Base-by-base conservation (phyloP, 2,888 invertebrate genomes). In the Tetanocera ferruginea region DNA sequence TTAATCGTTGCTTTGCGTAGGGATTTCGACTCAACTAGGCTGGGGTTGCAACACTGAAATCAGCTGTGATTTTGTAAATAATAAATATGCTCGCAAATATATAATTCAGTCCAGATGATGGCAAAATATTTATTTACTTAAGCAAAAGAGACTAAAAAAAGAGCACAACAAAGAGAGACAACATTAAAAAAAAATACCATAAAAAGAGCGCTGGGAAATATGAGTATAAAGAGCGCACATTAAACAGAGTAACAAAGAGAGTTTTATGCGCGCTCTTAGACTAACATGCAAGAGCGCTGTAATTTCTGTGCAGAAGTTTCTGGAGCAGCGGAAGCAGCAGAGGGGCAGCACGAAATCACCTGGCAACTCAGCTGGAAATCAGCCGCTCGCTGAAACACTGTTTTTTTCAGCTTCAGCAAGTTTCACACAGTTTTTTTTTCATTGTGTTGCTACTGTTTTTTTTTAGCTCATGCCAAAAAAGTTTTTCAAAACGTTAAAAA, bases 321-420 rank as follows among this genome's bases (percentile, higher is more conserved):
- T 69, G 9, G 31, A 17, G 57, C 49, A 31, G 43, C 19, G 64
- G 49, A n/a, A 80, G 80, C 81, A 5, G 74, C 80, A 71, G 75
- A 57, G 79, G 76, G 74, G 78, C 31, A 19, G 43, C 64, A 77
- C 69, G 81, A 81, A 85, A 86, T 86, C 86, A 86, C 86, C 85
- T 85, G 86, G 85, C 85, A 87, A 86, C 87, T 87, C 88, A 88
- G 86, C 88, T 88, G 88, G 86, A 86, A 86, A 85, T 87, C 88
- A 88, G 88, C 88, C 86, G 87, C 86, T 88, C 82, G 80, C 75
- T 52, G 11, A n/a, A 43, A 14, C 11, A 43, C 43, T 43, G 14
- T 11, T 43, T 11, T 43, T 43, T 43, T 43, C 14, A 43, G 43
- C 43, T 43, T 43, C 43, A 43, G 43, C 43, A 43, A 76, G 76